Evolutionary conservation across 2,888 invertebrate genomes (phyloP).

Genomic region (Zonitis immaculata): DNA sequence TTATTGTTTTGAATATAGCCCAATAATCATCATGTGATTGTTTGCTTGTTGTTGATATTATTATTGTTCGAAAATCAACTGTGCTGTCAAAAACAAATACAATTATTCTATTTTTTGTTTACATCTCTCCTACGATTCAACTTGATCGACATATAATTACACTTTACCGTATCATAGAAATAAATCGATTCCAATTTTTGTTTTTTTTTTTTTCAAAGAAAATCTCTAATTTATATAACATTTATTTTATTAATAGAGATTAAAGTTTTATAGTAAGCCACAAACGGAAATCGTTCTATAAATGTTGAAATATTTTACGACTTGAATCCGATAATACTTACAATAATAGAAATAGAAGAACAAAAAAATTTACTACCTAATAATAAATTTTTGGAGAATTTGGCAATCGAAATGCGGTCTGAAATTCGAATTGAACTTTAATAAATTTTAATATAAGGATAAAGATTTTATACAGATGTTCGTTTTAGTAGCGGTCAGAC

Average conservation of each 20-base stretch:
- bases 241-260: no score
- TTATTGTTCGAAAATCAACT: no score
- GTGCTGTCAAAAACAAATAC: not conserved
- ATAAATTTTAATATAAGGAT: not conserved
- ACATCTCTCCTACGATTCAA: not conserved
- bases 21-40: no score
- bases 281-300: not conserved
- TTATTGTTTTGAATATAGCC: no score
- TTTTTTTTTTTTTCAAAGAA: not conserved
- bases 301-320: not conserved
- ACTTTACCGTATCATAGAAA: no score
- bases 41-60: no score
- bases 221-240: no score
- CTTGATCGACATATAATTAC: no score
- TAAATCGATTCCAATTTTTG: not conserved
- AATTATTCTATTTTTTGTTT: not conserved
- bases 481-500: slow-evolving; percentile 14
- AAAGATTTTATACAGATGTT: slow-evolving; percentile 19
- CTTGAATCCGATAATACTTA: not conserved
- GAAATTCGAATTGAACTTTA: no score
- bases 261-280: not conserved
- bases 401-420: no score
- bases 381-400: no score
- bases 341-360: no score
- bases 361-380: not conserved